Percentiles rank a stretch among this genome's conserved stretches.
These are phyloP conservation scores for Caiman crocodilus DNA, from an alignment of 2,797 vertebrate genomes.

Conservation along the genomic window DNA sequence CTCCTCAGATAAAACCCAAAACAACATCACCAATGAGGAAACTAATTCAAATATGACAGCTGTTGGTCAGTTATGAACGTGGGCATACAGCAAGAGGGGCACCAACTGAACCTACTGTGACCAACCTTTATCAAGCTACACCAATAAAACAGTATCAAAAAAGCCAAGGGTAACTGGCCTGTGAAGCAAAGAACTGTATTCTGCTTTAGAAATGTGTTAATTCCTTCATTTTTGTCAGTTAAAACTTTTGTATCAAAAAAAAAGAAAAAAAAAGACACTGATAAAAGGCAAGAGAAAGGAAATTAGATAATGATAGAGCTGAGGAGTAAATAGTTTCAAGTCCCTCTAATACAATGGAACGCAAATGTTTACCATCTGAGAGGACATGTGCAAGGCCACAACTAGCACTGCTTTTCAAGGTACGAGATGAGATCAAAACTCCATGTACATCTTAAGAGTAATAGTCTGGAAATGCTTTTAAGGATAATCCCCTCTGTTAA, in stretches of 20 bases:
- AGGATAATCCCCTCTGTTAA: neutral
- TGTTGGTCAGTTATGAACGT: neutral
- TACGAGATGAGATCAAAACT: neutral
- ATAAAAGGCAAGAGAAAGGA: too few relatives aligned
- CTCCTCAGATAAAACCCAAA: too few relatives aligned
- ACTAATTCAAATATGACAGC: neutral
- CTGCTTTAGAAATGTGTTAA: too few relatives aligned
- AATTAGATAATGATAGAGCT: neutral
- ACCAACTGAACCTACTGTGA: accelerated
- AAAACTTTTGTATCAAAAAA: too few relatives aligned
- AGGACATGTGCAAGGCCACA: neutral
- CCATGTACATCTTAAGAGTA: neutral
- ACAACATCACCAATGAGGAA: neutral
- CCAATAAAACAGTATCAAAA: neutral
- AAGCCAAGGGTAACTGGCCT: neutral
- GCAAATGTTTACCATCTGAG: neutral
- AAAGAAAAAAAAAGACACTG: too few relatives aligned
- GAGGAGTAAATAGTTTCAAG: neutral
- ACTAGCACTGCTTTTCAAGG: neutral
- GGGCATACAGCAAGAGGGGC: accelerated
- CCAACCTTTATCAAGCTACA: neutral
- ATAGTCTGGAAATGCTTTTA: neutral
- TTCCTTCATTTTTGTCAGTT: too few relatives aligned
- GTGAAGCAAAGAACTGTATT: neutral
- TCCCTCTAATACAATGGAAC: neutral